Percentiles rank a stretch among this genome's conserved stretches.
phyloP scores from a whole-genome alignment of 1,140 invertebrate genomes.

The Leguminivora glycinivorella region DNA sequence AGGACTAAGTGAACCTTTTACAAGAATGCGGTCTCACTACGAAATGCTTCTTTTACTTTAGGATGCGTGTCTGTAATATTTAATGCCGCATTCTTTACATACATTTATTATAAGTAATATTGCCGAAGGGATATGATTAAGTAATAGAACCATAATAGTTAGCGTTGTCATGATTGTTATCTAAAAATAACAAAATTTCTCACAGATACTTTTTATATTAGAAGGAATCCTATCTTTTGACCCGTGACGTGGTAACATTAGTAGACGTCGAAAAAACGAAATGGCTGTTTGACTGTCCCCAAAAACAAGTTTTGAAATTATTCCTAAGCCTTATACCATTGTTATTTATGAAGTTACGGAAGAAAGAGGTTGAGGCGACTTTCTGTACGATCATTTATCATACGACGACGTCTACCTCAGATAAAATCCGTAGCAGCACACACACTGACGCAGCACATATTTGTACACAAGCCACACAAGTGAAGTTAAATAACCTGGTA shows the following conservation, averaged over 20 bases:
- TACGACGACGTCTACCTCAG: conserved; percentile 57
- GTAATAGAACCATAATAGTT: conserved; percentile 6
- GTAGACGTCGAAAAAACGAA: conserved; percentile 36
- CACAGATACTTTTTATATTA: conserved; percentile 21
- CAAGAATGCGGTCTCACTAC: neutral
- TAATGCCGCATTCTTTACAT: conserved; percentile 6
- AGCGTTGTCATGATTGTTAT: conserved; percentile 4
- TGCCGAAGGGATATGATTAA: neutral
- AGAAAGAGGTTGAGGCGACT: conserved; percentile 64
- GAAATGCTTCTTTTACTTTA: neutral
- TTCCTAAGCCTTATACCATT: conserved; percentile 54
- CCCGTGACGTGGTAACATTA: conserved; percentile 30
- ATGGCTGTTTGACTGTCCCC: conserved; percentile 34
- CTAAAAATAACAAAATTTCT: neutral
- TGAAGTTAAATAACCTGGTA: conserved; percentile 43
- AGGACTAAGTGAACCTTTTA: neutral
- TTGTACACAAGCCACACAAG: conserved; percentile 39
- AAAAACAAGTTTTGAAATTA: conserved; percentile 59
- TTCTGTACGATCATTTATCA: conserved; percentile 68
- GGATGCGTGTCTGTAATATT: neutral
- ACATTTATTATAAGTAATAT: conserved; percentile 12
- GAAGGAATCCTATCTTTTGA: conserved; percentile 32
- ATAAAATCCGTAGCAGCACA: conserved; percentile 59
- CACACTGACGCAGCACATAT: conserved; percentile 34
- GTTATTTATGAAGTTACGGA: conserved; percentile 61